phyloP scores from a whole-genome alignment of 2,113 vertebrate genomes.

The Alouatta palliata region DNA sequence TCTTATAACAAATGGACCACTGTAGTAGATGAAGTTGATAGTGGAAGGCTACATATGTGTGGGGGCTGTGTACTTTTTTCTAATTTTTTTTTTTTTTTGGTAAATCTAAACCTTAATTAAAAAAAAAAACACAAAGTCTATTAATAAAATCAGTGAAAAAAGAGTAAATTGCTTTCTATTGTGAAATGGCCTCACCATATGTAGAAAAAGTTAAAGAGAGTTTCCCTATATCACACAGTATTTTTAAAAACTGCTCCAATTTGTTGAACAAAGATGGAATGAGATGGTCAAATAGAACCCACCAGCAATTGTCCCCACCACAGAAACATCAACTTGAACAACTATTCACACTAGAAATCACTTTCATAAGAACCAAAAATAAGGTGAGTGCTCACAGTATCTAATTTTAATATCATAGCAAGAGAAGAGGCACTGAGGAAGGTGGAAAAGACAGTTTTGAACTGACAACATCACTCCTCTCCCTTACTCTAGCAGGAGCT shows the following conservation, averaged over 20 bases:
- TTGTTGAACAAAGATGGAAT: too few species aligned
- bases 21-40: neutral
- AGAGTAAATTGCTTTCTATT: neutral
- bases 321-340: too few species aligned
- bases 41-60: neutral
- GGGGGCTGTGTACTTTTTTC: neutral
- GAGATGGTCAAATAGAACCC: too few species aligned
- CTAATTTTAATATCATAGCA: too few species aligned
- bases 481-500: too few species aligned
- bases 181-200: neutral
- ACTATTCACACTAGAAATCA: too few species aligned
- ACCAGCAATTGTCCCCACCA: too few species aligned
- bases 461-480: too few species aligned
- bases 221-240: neutral
- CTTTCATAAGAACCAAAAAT: too few species aligned
- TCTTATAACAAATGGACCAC: neutral
- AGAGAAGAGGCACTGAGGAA: too few species aligned
- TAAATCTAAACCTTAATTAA: neutral
- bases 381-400: too few species aligned
- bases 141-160: neutral
- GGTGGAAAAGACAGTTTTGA: too few species aligned
- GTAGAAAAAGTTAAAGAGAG: neutral
- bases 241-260: neutral
- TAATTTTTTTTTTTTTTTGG: neutral
- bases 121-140: neutral